Conservation (phyloP, 2,797 vertebrate genomes). For the Alfaro cultratus region DNA sequence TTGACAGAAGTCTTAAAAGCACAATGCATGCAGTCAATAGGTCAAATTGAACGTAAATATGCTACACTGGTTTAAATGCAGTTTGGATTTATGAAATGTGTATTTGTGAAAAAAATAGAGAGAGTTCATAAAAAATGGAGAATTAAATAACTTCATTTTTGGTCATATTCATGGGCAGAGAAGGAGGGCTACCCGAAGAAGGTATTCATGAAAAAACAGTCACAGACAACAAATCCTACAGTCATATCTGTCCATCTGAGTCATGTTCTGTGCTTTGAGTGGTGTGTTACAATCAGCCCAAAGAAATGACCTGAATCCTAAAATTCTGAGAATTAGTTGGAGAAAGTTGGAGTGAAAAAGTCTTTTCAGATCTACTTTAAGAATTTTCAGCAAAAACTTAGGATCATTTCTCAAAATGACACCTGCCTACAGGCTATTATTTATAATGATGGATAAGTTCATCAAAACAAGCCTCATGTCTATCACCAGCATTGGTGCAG, state of each 20-base stretch:
- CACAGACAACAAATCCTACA: background rate
- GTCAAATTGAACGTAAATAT: background rate
- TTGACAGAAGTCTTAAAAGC: background rate
- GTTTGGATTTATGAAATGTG: background rate
- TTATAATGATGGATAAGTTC: conserved; percentile 60
- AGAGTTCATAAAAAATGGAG: background rate
- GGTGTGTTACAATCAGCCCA: background rate
- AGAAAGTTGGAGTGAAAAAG: background rate
- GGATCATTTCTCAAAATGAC: conserved; percentile 22
- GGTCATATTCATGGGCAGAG: background rate
- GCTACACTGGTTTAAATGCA: background rate
- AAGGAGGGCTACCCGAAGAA: background rate
- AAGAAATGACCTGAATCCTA: background rate
- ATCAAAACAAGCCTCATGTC: conserved; percentile 63
- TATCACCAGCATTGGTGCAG: conserved; percentile 58
- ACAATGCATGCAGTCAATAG: background rate
- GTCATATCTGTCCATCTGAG: background rate
- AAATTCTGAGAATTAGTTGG: background rate
- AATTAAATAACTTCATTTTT: background rate
- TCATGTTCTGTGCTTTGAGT: background rate
- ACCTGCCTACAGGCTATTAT: conserved; percentile 30
- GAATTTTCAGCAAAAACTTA: background rate
- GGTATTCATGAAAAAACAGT: background rate
- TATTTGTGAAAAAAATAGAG: background rate
- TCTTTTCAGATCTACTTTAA: background rate